Conservation (phyloP, 2,888 invertebrate genomes). For the Chorisops tibialis region DNA sequence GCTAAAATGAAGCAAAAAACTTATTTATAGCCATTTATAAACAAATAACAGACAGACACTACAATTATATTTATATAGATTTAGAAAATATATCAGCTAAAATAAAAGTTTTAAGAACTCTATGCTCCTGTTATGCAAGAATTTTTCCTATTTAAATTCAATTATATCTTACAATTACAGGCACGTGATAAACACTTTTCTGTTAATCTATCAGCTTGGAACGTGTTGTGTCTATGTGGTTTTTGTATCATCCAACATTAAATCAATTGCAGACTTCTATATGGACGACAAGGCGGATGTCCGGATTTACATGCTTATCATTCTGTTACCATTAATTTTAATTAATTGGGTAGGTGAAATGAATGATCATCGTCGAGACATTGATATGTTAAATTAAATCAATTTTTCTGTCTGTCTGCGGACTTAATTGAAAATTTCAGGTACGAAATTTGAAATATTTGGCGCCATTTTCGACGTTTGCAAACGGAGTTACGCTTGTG, state of each 20-base stretch:
- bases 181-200: conserved; percentile 68
- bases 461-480: conserved; percentile 85
- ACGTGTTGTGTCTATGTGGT: conserved; percentile 96
- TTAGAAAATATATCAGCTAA: too few species aligned
- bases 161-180: conserved; percentile 52
- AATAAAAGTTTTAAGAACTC: too few species aligned
- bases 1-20: too few species aligned
- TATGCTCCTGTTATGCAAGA: too few species aligned
- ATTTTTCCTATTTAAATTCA: too few species aligned
- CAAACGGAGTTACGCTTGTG: conserved; percentile 77
- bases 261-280: conserved; percentile 61
- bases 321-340: conserved; percentile 70
- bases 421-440: conserved; percentile 28
- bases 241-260: conserved; percentile 85
- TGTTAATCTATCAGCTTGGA: conserved; percentile 88
- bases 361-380: neutral
- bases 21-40: too few species aligned
- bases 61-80: too few species aligned
- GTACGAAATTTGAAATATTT: conserved; percentile 75
- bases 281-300: conserved; percentile 55
- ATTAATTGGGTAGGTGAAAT: conserved; percentile 68
- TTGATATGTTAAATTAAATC: neutral
- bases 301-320: conserved; percentile 67
- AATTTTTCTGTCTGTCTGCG: conserved; percentile 1
- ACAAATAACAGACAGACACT: too few species aligned